Base-by-base conservation (phyloP, 2,113 vertebrate genomes). In the Pomatostomus ruficeps region DNA sequence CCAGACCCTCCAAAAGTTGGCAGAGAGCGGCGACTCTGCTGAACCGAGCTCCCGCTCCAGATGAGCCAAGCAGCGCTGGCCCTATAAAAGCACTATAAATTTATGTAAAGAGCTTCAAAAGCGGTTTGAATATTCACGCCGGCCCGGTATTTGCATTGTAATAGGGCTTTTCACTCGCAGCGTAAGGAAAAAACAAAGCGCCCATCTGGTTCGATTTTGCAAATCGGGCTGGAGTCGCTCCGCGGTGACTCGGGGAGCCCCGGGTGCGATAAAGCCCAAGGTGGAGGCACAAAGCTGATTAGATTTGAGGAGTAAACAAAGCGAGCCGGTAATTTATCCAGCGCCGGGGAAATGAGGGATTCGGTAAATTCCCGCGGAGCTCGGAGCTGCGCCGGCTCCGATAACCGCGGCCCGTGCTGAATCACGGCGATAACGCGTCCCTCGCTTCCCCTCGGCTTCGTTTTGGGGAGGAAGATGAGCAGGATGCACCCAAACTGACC, bases 141-240 rank as follows among this genome's bases (percentile, higher is more conserved):
- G 40, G 45, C 42, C 70, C 55, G 46, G 90, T 85, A 96, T 97
- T 95, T 95, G 95, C 96, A 97, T 97, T 14, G 81, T 73, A 95
- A 96, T 86, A 7, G 96, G 74, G 46, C 76, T 54, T 92, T 94
- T 96, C 95, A 91, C 62, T 21, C 10, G n/a, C 89, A 70, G 75
- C 91, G 26, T 11, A 59, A 91, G 57, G 52, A 71, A 89, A 89
- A 96, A 94, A 93, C 94, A 93, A 94, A 91, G 83, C 62, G 3
- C 81, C 94, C 94, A 93, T 96, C 92, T 91, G 95, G 43, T 92
- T 95, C 59, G 81, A 52, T 96, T 92, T 77, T 65, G 74, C 52
- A 73, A 82, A 80, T 62, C 2, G 61, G 26, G n/a, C 54, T 9
- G 86, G 93, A 90, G 73, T 11, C 17, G 67, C 22, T 1, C 33